These are phyloP conservation scores for Pseudocheirus occidentalis DNA, from an alignment of 2,797 vertebrate genomes.

Conservation along the genomic window DNA sequence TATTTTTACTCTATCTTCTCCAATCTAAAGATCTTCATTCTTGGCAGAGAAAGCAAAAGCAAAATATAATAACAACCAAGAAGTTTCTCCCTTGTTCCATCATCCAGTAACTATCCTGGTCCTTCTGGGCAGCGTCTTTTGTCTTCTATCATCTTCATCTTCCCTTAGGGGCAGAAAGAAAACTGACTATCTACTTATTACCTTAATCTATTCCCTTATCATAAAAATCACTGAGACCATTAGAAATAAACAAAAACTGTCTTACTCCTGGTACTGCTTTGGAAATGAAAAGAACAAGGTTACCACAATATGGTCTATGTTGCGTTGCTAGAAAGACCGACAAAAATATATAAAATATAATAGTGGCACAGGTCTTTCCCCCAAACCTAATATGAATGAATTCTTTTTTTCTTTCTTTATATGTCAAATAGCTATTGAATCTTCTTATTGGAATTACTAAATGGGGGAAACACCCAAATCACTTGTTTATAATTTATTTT, in stretches of 20 bases:
- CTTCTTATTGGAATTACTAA: not conserved
- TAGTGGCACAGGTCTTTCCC: not conserved
- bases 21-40: not conserved
- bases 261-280: not conserved
- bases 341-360: not conserved
- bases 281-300: not conserved
- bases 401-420: not conserved
- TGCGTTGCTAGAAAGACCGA: not conserved
- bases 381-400: not conserved
- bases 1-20: not conserved
- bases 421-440: not conserved
- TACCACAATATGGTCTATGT: not conserved
- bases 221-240: not conserved
- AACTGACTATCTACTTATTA: not conserved
- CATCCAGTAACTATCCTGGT: not conserved
- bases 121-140: not conserved
- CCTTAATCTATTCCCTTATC: not conserved
- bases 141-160: not conserved
- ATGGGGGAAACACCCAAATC: not conserved
- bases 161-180: not conserved
- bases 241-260: not conserved
- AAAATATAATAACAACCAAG: not conserved
- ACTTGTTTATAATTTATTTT: not conserved
- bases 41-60: not conserved
- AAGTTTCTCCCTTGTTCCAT: not conserved